Percentiles rank a stretch among this genome's conserved stretches.
Conservation (phyloP, 1,140 invertebrate species). For the Vanessa atalanta region DNA sequence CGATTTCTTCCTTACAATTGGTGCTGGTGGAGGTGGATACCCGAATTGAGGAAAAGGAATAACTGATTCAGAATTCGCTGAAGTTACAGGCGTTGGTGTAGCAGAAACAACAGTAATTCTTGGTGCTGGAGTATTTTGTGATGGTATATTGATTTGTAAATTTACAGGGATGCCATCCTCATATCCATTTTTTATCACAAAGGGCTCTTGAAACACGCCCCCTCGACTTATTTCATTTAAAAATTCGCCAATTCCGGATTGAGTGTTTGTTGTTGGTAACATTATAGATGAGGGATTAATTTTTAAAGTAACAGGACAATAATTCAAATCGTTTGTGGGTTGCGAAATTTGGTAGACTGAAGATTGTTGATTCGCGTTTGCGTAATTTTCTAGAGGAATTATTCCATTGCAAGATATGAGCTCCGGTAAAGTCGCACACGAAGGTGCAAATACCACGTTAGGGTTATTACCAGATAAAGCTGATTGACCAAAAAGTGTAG, state of each 20-base stretch:
- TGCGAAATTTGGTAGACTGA: conserved; percentile 33
- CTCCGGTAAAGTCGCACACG: conserved; percentile 9
- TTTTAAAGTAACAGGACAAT: conserved; percentile 31
- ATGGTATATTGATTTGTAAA: conserved; percentile 55
- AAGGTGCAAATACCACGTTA: neutral
- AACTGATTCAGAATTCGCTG: conserved; percentile 4
- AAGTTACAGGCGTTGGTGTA: conserved; percentile 19
- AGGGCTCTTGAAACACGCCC: conserved; percentile 9
- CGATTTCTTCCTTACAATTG: conserved; percentile 42
- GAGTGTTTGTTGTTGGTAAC: conserved; percentile 25
- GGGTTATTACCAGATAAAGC: neutral
- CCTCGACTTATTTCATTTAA: conserved; percentile 3
- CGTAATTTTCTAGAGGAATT: conserved; percentile 30
- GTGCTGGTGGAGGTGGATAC: conserved; percentile 27
- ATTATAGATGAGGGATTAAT: conserved; percentile 24
- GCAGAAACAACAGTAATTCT: conserved; percentile 44
- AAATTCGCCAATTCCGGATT: conserved; percentile 20
- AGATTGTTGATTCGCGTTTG: conserved; percentile 27
- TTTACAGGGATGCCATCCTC: conserved; percentile 37
- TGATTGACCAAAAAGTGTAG: neutral
- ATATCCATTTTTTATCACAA: conserved; percentile 17
- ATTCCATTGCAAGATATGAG: conserved; percentile 14
- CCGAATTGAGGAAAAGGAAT: conserved; percentile 26
- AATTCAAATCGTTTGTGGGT: conserved; percentile 12
- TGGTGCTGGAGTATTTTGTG: conserved; percentile 37